Base-by-base conservation (phyloP, 2,113 vertebrate genomes). In the Oceanites oceanicus region DNA sequence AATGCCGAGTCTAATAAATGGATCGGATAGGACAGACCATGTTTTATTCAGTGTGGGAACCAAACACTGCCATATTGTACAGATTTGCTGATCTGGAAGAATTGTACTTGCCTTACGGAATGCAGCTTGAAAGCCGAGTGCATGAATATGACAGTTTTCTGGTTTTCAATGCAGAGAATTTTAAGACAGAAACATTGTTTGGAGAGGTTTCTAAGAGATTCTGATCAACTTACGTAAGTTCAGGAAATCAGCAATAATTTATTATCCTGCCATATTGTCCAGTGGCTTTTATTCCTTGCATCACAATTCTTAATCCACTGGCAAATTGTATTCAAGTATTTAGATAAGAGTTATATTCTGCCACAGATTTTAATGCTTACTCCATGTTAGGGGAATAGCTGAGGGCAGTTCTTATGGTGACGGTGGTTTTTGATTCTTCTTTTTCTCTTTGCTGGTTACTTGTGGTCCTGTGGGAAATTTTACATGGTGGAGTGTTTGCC, bases 41-140 rank as follows among this genome's bases (percentile, higher is more conserved):
- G 89, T 96, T 96, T 95, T 95, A 96, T 96, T 94, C 88, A 92
- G 86, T 94, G 90, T 88, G 76, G 44, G 92, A 97, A 95, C 56
- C 30, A 58, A 96, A 87, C 70, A 38, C 84, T 80, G 86, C 85
- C 55, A 59, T 86, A 90, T 94, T 96, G 47, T 71, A 61, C 87
- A 72, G 81, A 52, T 45, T 75, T 84, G 74, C 86, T 62, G 80
- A 81, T 75, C 92, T 55, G 70, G 90, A 95, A 78, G 88, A 92
- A 94, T 93, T 10, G 45, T 90, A 76, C 82, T 94, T 96, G 90
- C 85, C 65, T 88, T 89, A 75, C 5, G 19, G 86, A 94, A 95
- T 82, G 83, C 63, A 85, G 53, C 73, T 94, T 19, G 44, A 91
- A 94, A 96, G 56, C 86, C 0, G 5, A 82, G 45, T 1, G 0